A percentile compares a stretch with the other conserved stretches of the same genome.
Evolutionary conservation across 64 coral and sea anemone species (phyloP).

Genomic region (Cladopsammia gracilis): DNA sequence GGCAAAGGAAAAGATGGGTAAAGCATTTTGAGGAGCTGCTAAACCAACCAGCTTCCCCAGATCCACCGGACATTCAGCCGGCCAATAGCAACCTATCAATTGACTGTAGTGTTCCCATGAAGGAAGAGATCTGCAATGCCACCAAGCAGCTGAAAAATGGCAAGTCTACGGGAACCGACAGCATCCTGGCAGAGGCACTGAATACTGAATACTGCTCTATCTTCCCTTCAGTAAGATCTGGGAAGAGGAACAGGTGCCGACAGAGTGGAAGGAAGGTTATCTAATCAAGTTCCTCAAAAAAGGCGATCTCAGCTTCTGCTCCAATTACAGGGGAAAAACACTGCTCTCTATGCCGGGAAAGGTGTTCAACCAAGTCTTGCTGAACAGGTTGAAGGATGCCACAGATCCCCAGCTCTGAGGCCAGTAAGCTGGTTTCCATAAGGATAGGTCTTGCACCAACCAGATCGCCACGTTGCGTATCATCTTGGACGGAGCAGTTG

Average conservation of each 20-base stretch:
- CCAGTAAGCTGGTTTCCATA: constrained; percentile 10
- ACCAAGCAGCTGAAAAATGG: constrained; percentile 18
- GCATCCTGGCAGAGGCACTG: constrained; percentile 22
- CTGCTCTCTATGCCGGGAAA: neutral
- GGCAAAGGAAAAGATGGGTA: neutral
- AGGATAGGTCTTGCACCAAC: constrained; percentile 7
- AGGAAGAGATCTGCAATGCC: constrained; percentile 3
- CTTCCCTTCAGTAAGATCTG: constrained; percentile 47
- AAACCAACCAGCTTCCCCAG: neutral
- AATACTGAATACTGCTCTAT: constrained; percentile 42
- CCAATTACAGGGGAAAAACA: too few relatives aligned
- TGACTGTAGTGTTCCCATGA: neutral
- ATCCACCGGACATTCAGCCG: neutral
- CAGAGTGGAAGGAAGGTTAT: too few relatives aligned
- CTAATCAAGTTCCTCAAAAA: too few relatives aligned
- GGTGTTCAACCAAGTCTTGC: constrained; percentile 10
- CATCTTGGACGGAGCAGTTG: too few relatives aligned
- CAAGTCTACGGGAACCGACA: constrained; percentile 14
- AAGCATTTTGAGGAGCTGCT: neutral
- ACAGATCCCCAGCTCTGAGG: neutral
- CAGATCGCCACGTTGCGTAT: constrained; percentile 3
- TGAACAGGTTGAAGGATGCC: constrained; percentile 27
- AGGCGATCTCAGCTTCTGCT: neutral
- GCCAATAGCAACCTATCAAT: neutral
- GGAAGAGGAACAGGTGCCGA: constrained; percentile 13